Evolutionary conservation across 2,888 invertebrate species (phyloP).

Genomic region (Spilosoma lubricipeda): DNA sequence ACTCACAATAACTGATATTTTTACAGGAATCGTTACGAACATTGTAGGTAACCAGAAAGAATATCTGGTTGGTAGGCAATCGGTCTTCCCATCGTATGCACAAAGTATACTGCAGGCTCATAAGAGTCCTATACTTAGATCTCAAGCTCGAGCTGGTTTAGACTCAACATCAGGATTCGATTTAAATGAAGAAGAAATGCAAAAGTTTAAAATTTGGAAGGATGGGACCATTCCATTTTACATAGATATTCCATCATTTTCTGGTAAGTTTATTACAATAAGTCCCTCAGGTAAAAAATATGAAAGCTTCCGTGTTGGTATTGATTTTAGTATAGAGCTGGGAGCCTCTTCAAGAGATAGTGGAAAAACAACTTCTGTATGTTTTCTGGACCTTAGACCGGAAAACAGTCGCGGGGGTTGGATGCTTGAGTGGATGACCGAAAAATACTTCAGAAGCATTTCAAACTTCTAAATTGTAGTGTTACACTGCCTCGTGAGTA

Average conservation of each 20-base stretch:
- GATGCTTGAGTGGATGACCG: no score
- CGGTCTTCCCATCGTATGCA: neutral
- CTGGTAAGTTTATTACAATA: conserved; percentile 58
- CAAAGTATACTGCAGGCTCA: neutral
- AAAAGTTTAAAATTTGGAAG: conserved; percentile 73
- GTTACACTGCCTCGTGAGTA: no score
- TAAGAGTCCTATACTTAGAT: neutral
- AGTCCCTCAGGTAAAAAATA: neutral
- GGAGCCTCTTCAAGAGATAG: neutral
- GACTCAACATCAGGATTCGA: conserved; percentile 59
- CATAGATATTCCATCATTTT: conserved; percentile 71
- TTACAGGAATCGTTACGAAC: neutral
- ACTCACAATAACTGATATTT: neutral
- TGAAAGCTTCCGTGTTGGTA: neutral
- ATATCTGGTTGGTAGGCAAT: neutral
- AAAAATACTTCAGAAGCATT: no score
- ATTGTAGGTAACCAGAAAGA: neutral
- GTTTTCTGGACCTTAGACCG: no score
- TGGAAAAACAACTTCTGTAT: neutral
- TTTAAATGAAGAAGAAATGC: conserved; percentile 59
- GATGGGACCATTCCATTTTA: conserved; percentile 71
- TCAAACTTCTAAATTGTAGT: no score
- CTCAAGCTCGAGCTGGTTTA: neutral
- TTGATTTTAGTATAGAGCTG: neutral
- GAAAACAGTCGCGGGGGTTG: no score